Evolutionary conservation across 2,888 invertebrate genomes (phyloP), one percentile per base, ranked within the genome.

Genomic region (Drosophila algonquin): DNA sequence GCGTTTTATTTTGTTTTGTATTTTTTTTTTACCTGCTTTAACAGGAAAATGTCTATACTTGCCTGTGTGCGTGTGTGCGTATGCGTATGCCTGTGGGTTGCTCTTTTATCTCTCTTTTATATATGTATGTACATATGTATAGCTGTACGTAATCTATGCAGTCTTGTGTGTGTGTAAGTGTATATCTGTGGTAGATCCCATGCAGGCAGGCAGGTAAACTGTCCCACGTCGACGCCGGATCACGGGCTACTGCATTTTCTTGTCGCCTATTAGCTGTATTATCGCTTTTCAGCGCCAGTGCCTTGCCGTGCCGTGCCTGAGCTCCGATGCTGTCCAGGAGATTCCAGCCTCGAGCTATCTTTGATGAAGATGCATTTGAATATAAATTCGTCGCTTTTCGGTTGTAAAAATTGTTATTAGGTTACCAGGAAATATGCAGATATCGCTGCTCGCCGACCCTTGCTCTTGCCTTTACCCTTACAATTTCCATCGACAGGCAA

Each of bases 211-310:
- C 57, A 75, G 74, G 75, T 75, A 75, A 70, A 64, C 53, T 63
- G 69, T 69, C 75, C 63, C 75, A 63, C 48, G 62, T 55, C 24
- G 44, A 60, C 56, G 71, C 62, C 62, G 18, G 18, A 16, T 16
- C 18, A 47, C 69, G 57, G 54, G 64, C 87, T 79, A 79, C 85
- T 75, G 72, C 75, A 77, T 73, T 87, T 84, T 73, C 75, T 65
- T 67, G 77, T 75, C 77, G 72, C 85, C 79, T 87, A 87, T 83
- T 87, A 85, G 86, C 72, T 73, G 71, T 58, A 79, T 81, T 87
- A 87, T 84, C 87, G 76, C 69, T 51, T n/a, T 6, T 6, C 40
- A n/a, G 40, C 7, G 56, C 73, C 74, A 70, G 51, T 73, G 18
- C 18, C 18, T 18, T 18, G 18, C 18, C 1, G 18, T 18, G 18